Evolutionary conservation across 92 coral and sea anemone species (phyloP), one percentile per base, ranked within the genome.

Genomic region (Parazoanthus swiftii): DNA sequence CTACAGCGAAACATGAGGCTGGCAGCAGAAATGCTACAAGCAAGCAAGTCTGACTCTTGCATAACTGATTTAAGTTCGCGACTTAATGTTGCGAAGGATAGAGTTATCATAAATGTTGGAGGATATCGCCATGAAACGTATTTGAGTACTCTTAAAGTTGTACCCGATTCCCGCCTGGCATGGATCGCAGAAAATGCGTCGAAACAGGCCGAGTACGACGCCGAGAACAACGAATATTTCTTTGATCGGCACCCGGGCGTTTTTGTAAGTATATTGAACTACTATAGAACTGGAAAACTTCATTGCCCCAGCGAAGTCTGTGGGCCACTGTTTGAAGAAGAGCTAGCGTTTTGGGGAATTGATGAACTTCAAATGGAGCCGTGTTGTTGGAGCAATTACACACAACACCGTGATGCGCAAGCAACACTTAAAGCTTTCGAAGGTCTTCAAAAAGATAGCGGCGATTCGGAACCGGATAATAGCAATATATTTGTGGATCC

Each of bases 301-400:
- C 99, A 97, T 79, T 95, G 98, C 86, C 99, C 99, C 4, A 90
- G 96, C 29, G 99, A 97, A 85, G 99, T 97, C 0, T 97, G 99
- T 76, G 99, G 99, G 7, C 98, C 99, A 9, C 81, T 97, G 63
- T 97, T 97, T 92, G 98, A 97, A 82, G 99, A 97, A 65, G 99
- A 97, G 88, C 92, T 97, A 42, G 90, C 89, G 26, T 97, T 95
- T 82, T 97, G 99, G 99, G 99, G 99, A 39, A 97, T 97, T 33
- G 99, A 97, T 79, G 99, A 97, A 50, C 89, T 97, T 20, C 99
- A 97, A 77, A 97, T 97, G 99, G 99, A 97, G 85, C 99, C 99
- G 29, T 97, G 99, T 88, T 97, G 99, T 39, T 97, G 99, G 99
- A 95, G 98, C 44, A 97, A 96, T 75, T 97, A 97, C 81, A 97